Percentiles rank a stretch among this genome's conserved stretches.
These are phyloP conservation scores for Elysia crispata DNA, from an alignment of 2,888 invertebrate species.

Conservation along the genomic window DNA sequence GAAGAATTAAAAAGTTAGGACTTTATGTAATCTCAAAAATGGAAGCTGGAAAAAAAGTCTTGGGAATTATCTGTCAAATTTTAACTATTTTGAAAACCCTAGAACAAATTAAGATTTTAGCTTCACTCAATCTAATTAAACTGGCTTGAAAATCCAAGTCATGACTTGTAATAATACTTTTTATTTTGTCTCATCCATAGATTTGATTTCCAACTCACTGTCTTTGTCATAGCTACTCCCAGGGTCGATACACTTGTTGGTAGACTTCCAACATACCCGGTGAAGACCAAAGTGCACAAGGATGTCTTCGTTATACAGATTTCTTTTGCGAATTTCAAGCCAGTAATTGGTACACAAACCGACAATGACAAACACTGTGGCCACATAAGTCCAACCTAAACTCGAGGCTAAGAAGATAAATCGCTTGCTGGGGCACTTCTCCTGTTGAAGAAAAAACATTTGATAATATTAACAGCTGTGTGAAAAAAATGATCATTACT, in stretches of 20 bases:
- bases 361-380: constrained; percentile 32
- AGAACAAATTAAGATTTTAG: too few species aligned
- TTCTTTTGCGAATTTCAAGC: constrained; percentile 36
- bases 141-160: too few species aligned
- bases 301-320: constrained; percentile 30
- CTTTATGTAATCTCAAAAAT: too few species aligned
- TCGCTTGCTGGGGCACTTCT: background rate
- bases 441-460: too few species aligned
- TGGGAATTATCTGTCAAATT: too few species aligned
- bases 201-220: constrained; percentile 24
- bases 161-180: too few species aligned
- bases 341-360: constrained; percentile 43
- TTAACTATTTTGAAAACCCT: too few species aligned
- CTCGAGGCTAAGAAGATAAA: background rate
- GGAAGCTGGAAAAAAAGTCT: too few species aligned
- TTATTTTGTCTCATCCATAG: background rate
- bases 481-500: too few species aligned
- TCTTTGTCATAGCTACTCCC: constrained; percentile 39
- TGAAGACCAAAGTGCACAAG: constrained; percentile 40
- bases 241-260: constrained; percentile 30
- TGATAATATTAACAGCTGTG: too few species aligned
- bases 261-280: constrained; percentile 35
- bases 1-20: too few species aligned
- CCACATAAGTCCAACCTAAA: background rate
- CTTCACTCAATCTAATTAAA: too few species aligned